Conservation (phyloP, 2,888 invertebrate species). For the Andrena haemorrhoa region DNA sequence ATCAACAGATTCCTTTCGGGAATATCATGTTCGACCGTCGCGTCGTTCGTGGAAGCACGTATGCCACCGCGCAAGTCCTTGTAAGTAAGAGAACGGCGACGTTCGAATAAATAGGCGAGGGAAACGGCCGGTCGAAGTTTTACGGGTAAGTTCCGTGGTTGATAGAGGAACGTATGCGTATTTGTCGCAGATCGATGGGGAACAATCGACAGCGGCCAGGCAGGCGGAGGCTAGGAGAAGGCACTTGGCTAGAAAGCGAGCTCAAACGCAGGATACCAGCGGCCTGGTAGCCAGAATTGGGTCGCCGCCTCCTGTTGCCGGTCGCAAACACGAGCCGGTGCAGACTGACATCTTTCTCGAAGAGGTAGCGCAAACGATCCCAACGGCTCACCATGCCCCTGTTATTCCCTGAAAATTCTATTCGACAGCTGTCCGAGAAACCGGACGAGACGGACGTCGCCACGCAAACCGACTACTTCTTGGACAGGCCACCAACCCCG, state of each 20-base stretch:
- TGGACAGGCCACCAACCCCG: constrained; percentile 93
- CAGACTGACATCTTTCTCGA: constrained; percentile 96
- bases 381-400: background rate
- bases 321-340: constrained; percentile 93
- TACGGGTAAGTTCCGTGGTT: background rate
- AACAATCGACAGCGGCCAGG: constrained; percentile 86
- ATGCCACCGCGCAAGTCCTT: constrained; percentile 85
- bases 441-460: constrained; percentile 92
- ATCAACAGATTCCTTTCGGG: constrained; percentile 87
- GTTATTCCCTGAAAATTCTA: background rate
- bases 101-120: background rate
- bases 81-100: constrained; percentile 73
- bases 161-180: background rate
- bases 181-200: constrained; percentile 83
- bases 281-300: constrained; percentile 86
- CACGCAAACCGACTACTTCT: constrained; percentile 95
- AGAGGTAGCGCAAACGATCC: constrained; percentile 87
- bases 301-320: constrained; percentile 92
- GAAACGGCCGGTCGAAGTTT: too few relatives aligned
- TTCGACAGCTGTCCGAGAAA: constrained; percentile 88
- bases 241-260: constrained; percentile 90
- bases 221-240: constrained; percentile 90
- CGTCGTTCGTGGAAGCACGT: constrained; percentile 94
- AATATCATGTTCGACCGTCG: constrained; percentile 97
- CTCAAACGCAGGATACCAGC: constrained; percentile 87